Evolutionary conservation across 2,797 vertebrate species (phyloP).

Genomic region (Enteromius fasciolatus): DNA sequence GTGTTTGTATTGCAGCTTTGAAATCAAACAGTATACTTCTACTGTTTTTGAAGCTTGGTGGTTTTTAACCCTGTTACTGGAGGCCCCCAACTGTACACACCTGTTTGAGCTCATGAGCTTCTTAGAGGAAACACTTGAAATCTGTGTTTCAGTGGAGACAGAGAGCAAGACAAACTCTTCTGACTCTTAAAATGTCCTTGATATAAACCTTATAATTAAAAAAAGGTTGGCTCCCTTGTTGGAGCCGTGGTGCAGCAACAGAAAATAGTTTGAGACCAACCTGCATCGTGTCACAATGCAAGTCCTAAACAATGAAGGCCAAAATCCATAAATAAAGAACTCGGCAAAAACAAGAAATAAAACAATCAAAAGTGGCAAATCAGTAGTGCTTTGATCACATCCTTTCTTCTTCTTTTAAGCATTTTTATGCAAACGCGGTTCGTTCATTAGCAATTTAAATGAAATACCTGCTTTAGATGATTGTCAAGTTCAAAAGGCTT

Average conservation of each 20-base stretch:
- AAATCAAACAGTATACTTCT: background rate
- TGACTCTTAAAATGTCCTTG: constrained; percentile 8
- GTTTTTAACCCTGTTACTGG: background rate
- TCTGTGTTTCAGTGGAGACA: background rate
- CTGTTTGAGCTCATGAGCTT: background rate
- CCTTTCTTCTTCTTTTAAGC: background rate
- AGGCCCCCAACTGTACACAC: background rate
- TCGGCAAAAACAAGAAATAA: background rate
- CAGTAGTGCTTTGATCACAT: constrained; percentile 2
- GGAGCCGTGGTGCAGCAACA: background rate
- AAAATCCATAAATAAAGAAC: background rate
- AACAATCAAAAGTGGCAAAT: background rate
- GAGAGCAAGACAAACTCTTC: background rate
- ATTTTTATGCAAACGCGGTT: background rate
- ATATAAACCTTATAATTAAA: background rate
- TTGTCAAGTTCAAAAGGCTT: constrained; percentile 9
- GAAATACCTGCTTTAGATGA: background rate
- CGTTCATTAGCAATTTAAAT: constrained; percentile 11
- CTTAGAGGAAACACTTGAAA: background rate
- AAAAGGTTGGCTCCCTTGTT: background rate
- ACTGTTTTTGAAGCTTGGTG: background rate
- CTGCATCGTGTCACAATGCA: background rate
- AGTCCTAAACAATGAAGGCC: background rate
- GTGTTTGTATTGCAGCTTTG: background rate
- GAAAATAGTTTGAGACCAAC: background rate